Evolutionary conservation across 2,113 vertebrate genomes (phyloP).

Genomic region (Silurus meridionalis): DNA sequence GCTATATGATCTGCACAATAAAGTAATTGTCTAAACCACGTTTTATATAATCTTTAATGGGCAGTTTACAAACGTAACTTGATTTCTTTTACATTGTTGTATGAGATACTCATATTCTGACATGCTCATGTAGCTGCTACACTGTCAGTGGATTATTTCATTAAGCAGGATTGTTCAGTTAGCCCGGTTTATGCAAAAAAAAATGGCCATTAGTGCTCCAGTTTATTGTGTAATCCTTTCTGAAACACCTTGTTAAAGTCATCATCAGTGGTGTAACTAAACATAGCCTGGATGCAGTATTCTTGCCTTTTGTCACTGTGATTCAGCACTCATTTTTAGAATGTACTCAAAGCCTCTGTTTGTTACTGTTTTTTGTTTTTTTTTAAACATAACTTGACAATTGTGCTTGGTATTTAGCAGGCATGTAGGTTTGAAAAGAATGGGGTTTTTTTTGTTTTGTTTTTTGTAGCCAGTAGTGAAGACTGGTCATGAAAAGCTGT

Average conservation of each 20-base stretch:
- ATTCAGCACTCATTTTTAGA: not conserved
- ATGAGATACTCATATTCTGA: not conserved
- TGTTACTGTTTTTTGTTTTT: not conserved
- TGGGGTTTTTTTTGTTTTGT: not conserved
- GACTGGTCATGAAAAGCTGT: conserved; percentile 8
- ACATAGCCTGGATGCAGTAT: not conserved
- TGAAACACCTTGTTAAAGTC: not conserved
- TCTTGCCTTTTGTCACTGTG: conserved; percentile 1
- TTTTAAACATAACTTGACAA: not conserved
- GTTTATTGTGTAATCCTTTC: not conserved
- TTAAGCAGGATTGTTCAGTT: conserved; percentile 6
- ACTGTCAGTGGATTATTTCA: conserved; percentile 2
- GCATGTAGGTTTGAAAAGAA: not conserved
- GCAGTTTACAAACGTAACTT: not conserved
- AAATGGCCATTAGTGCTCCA: not conserved
- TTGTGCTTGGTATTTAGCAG: not conserved
- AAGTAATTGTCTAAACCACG: not conserved
- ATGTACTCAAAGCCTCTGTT: not conserved
- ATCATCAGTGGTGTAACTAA: not conserved
- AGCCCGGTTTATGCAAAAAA: not conserved
- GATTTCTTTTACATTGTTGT: not conserved
- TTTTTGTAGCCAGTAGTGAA: not conserved
- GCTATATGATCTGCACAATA: not conserved
- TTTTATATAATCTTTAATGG: not conserved
- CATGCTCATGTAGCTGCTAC: conserved; percentile 6